Conservation (phyloP, 2,113 vertebrate species). For the Empidonax traillii region DNA sequence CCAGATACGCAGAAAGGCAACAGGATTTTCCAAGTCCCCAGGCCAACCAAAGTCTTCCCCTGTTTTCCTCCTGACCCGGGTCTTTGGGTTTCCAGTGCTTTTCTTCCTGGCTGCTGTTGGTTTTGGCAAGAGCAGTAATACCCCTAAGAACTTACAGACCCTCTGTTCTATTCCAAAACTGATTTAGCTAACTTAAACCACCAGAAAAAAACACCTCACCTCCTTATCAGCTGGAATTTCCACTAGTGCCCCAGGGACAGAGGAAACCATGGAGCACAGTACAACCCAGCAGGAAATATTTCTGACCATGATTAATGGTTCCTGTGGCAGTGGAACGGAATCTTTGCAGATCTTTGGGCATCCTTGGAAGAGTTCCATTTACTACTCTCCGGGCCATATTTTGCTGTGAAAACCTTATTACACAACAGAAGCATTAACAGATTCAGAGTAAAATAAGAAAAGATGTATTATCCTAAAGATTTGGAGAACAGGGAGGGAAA, state of each 20-base stretch:
- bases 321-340: neutral
- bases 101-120: neutral
- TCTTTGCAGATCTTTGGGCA: neutral
- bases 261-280: neutral
- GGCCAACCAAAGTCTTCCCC: neutral
- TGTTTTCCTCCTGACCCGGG: neutral
- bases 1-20: neutral
- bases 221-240: neutral
- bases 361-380: neutral
- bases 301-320: constrained; percentile 11
- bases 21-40: neutral
- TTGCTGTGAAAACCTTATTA: constrained; percentile 10
- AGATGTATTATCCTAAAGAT: constrained; percentile 45
- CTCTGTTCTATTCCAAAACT: neutral
- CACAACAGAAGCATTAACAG: constrained; percentile 3
- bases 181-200: neutral
- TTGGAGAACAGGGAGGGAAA: neutral
- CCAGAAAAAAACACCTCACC: rapidly evolving
- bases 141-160: neutral
- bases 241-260: neutral
- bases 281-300: neutral
- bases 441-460: constrained; percentile 39
- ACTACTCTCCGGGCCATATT: neutral
- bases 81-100: neutral
- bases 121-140: neutral